Percentiles rank a stretch among this genome's conserved stretches.
phyloP scores from a whole-genome alignment of 92 coral and sea anemone genomes.

The Meandrina meandrites region DNA sequence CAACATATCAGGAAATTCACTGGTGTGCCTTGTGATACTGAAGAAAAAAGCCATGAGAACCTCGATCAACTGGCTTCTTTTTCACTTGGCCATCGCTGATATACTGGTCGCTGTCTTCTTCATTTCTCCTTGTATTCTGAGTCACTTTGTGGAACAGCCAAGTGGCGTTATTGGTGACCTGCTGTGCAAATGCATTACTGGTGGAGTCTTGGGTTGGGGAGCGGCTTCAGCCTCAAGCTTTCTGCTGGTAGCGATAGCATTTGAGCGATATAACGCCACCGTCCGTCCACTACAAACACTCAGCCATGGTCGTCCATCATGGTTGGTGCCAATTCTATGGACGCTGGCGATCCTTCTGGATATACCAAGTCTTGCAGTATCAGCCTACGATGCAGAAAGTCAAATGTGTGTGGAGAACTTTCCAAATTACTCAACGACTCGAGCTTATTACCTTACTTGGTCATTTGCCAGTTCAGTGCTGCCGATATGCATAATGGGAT shows the following conservation, averaged over 20 bases:
- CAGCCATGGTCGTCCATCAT: background rate
- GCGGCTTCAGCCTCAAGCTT: constrained; percentile 31
- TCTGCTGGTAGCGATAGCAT: constrained; percentile 10
- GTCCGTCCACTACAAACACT: background rate
- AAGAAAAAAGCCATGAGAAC: constrained; percentile 15
- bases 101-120: constrained; percentile 26
- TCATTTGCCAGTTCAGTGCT: background rate
- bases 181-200: constrained; percentile 20
- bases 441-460: background rate
- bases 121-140: constrained; percentile 18
- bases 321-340: constrained; percentile 7
- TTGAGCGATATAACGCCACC: constrained; percentile 33
- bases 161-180: constrained; percentile 11
- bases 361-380: background rate
- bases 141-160: constrained; percentile 18
- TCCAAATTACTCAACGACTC: background rate
- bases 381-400: background rate
- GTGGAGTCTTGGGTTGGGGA: constrained; percentile 15
- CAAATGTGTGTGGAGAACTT: background rate
- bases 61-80: constrained; percentile 30
- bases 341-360: background rate
- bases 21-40: constrained; percentile 8
- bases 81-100: constrained; percentile 31
- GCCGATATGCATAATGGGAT: constrained; percentile 11
- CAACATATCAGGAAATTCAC: constrained; percentile 27